Conservation (phyloP, 2,797 vertebrate genomes). For the Sebastes nivosus region DNA sequence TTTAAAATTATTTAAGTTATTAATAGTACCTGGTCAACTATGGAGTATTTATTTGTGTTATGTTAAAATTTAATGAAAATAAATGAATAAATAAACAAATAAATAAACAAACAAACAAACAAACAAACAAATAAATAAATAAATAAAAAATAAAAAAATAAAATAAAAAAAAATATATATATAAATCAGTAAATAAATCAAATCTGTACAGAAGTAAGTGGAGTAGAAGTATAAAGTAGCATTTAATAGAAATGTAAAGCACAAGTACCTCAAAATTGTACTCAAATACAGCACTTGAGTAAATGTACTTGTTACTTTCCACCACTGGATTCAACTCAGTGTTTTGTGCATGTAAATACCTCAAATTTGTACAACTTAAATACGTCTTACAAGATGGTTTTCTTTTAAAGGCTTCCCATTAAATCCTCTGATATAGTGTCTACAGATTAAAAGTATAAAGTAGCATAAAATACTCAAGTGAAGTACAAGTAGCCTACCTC, state of each 20-base stretch:
- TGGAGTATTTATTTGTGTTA: too few species aligned
- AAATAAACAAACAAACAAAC: too few species aligned
- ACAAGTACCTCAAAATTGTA: neutral
- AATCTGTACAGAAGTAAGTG: too few species aligned
- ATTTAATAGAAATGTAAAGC: neutral
- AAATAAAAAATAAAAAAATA: too few species aligned
- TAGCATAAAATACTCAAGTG: neutral
- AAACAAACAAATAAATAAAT: too few species aligned
- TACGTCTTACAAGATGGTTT: neutral
- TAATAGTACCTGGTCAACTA: too few species aligned
- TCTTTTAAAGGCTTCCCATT: neutral
- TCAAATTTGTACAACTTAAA: neutral
- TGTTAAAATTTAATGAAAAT: too few species aligned
- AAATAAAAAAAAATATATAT: too few species aligned
- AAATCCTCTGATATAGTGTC: neutral
- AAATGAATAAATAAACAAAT: too few species aligned
- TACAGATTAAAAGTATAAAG: neutral
- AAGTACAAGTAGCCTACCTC: neutral
- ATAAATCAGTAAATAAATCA: too few species aligned
- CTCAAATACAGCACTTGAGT: neutral
- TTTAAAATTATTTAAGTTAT: too few species aligned
- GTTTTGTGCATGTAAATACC: neutral
- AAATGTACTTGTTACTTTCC: neutral
- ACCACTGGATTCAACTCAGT: neutral
- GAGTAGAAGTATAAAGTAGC: neutral